Base-by-base conservation (phyloP, 1,140 invertebrate species). In the Drosophila pseudoananassae region DNA sequence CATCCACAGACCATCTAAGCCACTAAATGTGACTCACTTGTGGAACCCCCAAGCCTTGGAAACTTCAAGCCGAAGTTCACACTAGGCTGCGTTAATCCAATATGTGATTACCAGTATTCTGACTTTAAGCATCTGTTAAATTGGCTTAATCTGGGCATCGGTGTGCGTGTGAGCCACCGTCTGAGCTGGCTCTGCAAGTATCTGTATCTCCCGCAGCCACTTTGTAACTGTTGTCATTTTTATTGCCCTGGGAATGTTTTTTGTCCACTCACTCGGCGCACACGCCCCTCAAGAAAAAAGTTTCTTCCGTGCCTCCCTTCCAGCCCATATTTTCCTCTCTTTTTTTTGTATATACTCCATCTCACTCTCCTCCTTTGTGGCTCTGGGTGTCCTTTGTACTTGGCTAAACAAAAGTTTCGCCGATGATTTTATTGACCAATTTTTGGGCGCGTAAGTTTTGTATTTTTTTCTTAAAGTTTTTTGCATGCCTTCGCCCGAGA, bases 141-240 rank as follows among this genome's bases (percentile, higher is more conserved):
- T 61, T 66, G 52, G 47, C 56, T 84, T 60, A 63, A 43, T 61
- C 72, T 38, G 40, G 46, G 54, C 50, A 47, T 66, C 38, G 54
- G 49, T 66, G 56, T 74, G 54, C 45, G 64, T 70, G 66, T 38
- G 66, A 49, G 64, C 64, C 66, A 55, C 43, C 40, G 61, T 53
- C 60, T 55, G 75, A 49, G 68, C 50, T 66, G 77, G 70, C 60
- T 72, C 74, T 71, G 65, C 74, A 76, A 80, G 65, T 46, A 31
- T 33, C 57, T 77, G 83, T 76, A 79, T 79, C 81, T 73, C 69
- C 77, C 51, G 78, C 82, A 76, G 78, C 78, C 83, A 88, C 83
- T 88, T 88, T 88, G 83, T 88, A 88, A 88, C 83, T 88, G 78
- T 88, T 88, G 83, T 88, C 83, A 88, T 88, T 88, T 88, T 88